Evolutionary conservation across 2,888 invertebrate species (phyloP).

Genomic region (Neelides folsomi): DNA sequence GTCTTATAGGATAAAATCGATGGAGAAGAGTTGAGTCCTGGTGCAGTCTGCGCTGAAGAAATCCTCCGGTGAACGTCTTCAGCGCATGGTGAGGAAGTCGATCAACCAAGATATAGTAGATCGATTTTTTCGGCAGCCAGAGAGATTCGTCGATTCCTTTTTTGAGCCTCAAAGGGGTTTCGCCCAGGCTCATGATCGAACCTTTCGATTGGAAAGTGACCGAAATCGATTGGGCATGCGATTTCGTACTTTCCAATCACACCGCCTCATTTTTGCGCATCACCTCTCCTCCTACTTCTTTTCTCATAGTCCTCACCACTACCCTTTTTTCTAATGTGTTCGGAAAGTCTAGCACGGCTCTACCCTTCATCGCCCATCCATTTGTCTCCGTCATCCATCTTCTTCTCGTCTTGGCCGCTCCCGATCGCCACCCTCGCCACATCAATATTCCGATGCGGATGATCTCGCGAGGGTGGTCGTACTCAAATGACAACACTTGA

Average conservation of each 20-base stretch:
- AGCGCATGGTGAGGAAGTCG: conserved; percentile 35
- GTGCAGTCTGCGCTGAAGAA: conserved; percentile 31
- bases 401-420: conserved; percentile 5
- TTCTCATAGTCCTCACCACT: conserved; percentile 5
- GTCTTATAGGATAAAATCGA: conserved; percentile 30
- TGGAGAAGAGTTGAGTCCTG: conserved; percentile 31
- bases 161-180: conserved; percentile 33
- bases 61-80: conserved; percentile 28
- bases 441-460: neutral
- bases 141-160: conserved; percentile 33
- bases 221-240: conserved; percentile 33
- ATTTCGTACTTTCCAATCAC: conserved; percentile 29
- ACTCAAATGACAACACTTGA: conserved; percentile 7
- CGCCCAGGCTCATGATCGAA: conserved; percentile 29
- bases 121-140: conserved; percentile 33
- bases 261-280: conserved; percentile 17
- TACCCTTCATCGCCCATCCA: conserved; percentile 7
- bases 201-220: conserved; percentile 33
- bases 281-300: conserved; percentile 7
- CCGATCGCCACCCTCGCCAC: neutral
- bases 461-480: conserved; percentile 1
- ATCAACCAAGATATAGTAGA: conserved; percentile 34
- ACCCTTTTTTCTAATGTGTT: neutral
- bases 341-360: conserved; percentile 5
- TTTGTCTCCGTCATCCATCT: conserved; percentile 7